Evolutionary conservation across 1,140 invertebrate genomes (phyloP).

Genomic region (Meloidogyne floridensis): DNA sequence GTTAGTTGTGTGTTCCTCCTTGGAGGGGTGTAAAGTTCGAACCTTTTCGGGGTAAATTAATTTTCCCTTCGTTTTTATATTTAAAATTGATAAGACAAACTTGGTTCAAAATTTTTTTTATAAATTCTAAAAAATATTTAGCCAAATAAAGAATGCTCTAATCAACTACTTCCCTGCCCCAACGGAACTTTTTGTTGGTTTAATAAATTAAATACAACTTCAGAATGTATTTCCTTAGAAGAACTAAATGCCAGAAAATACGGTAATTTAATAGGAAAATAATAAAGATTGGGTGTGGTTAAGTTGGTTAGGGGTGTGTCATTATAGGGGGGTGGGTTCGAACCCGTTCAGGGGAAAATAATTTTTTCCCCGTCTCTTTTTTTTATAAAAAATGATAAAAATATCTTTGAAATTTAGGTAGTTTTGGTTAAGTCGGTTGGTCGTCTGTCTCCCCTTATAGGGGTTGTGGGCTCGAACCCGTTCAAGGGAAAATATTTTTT

Average conservation of each 20-base stretch:
- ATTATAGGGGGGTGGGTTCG: background rate
- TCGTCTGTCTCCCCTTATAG: background rate
- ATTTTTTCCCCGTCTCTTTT: background rate
- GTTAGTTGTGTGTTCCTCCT: no score
- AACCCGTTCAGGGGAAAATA: background rate
- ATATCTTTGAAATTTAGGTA: no score
- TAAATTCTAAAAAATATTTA: background rate
- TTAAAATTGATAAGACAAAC: no score
- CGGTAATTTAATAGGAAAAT: background rate
- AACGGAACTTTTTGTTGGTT: background rate
- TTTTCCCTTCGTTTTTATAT: no score
- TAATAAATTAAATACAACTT: background rate
- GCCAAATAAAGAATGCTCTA: background rate
- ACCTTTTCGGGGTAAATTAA: no score
- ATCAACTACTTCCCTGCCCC: background rate
- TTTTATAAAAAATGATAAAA: background rate
- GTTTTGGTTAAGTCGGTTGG: background rate
- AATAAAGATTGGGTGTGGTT: background rate
- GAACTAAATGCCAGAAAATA: background rate
- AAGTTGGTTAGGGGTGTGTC: background rate
- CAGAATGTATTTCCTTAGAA: background rate
- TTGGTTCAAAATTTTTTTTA: background rate
- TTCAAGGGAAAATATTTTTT: background rate
- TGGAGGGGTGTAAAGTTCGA: no score
- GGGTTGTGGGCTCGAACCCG: background rate